Percentiles rank a stretch among this genome's conserved stretches.
phyloP scores from a whole-genome alignment of 2,797 vertebrate genomes.

The Natrix natrix region DNA sequence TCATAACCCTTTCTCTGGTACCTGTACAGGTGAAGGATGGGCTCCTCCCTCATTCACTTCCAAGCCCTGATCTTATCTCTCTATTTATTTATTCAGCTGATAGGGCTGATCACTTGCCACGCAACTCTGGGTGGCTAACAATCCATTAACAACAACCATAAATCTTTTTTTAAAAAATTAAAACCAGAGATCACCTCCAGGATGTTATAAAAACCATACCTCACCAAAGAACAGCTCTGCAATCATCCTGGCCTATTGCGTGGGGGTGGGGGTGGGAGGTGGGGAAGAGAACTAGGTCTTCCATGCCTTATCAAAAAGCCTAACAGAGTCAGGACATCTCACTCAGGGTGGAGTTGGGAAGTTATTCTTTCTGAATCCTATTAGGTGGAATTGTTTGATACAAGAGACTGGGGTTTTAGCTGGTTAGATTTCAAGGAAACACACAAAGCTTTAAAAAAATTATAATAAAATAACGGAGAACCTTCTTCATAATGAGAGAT shows the following conservation, averaged over 20 bases:
- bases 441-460: neutral
- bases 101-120: neutral
- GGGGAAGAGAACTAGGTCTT: neutral
- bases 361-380: neutral
- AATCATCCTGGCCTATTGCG: neutral
- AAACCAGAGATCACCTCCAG: neutral
- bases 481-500: neutral
- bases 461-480: neutral
- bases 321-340: neutral
- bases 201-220: neutral
- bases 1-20: neutral
- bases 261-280: neutral
- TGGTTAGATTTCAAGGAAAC: neutral
- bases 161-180: neutral
- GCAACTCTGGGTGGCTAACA: neutral
- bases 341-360: neutral
- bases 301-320: neutral
- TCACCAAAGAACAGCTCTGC: neutral
- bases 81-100: neutral
- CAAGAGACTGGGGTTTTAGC: neutral
- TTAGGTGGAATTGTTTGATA: neutral
- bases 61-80: neutral
- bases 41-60: neutral
- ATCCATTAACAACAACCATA: neutral
- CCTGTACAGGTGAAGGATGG: neutral